These are phyloP conservation scores for Luscinia luscinia DNA, from an alignment of 2,797 vertebrate species.

Conservation along the genomic window DNA sequence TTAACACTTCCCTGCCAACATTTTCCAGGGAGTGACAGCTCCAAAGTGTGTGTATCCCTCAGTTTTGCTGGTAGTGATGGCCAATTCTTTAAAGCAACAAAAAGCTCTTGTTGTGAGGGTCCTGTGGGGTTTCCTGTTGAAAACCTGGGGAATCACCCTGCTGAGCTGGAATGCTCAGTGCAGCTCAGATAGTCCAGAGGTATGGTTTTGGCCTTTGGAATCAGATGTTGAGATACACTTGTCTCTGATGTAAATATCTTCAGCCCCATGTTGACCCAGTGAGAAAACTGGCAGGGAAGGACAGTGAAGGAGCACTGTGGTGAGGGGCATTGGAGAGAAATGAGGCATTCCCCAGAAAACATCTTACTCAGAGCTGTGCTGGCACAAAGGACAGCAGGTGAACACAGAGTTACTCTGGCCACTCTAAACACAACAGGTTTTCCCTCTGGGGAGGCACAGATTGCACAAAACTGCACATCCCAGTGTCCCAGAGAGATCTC, in stretches of 20 bases:
- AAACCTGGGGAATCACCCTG: background rate
- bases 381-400: background rate
- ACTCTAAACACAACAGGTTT: background rate
- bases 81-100: background rate
- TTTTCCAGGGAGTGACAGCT: conserved; percentile 8
- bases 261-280: background rate
- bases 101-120: background rate
- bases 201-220: background rate
- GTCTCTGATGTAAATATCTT: background rate
- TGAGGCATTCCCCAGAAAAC: background rate
- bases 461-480: background rate
- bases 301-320: background rate
- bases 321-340: background rate
- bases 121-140: background rate
- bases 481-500: background rate
- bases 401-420: background rate
- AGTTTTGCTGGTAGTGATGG: background rate
- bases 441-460: background rate
- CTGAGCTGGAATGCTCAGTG: background rate
- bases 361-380: background rate
- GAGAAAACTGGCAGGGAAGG: background rate
- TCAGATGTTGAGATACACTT: background rate
- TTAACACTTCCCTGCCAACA: background rate
- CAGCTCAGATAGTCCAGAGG: background rate
- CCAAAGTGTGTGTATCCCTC: background rate